These are phyloP conservation scores for Diadumene lineata DNA, from an alignment of 92 coral and sea anemone genomes.

Conservation along the genomic window DNA sequence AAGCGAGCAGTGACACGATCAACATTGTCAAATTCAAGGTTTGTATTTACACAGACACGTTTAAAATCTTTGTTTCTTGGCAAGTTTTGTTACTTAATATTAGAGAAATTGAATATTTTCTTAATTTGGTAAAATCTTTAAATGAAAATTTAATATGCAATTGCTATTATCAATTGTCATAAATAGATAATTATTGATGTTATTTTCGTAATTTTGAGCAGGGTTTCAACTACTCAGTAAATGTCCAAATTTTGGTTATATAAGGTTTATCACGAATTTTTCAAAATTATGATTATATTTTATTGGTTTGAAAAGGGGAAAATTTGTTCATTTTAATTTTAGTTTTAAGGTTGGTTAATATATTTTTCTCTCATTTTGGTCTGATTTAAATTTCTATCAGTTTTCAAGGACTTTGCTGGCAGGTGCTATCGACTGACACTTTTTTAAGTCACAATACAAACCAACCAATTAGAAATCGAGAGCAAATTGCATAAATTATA, in stretches of 20 bases:
- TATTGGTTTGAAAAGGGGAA: not conserved
- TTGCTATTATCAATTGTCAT: no score
- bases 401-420: not conserved
- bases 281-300: no score
- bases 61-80: not conserved
- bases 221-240: no score
- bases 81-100: not conserved
- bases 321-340: not conserved
- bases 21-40: slow-evolving; percentile 74
- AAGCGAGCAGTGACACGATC: slow-evolving; percentile 50
- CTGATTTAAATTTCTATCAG: no score
- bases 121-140: not conserved
- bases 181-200: no score
- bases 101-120: not conserved
- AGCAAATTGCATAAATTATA: not conserved
- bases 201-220: no score
- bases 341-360: not conserved
- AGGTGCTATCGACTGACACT: slow-evolving; percentile 27
- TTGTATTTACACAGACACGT: not conserved
- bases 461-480: slow-evolving; percentile 25
- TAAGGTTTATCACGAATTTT: no score
- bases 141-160: not conserved
- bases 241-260: no score
- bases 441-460: slow-evolving; percentile 1
- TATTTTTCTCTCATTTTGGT: not conserved